Evolutionary conservation across 2,797 vertebrate genomes (phyloP), one percentile per base, ranked within the genome.

Genomic region (Peromyscus attwateri): DNA sequence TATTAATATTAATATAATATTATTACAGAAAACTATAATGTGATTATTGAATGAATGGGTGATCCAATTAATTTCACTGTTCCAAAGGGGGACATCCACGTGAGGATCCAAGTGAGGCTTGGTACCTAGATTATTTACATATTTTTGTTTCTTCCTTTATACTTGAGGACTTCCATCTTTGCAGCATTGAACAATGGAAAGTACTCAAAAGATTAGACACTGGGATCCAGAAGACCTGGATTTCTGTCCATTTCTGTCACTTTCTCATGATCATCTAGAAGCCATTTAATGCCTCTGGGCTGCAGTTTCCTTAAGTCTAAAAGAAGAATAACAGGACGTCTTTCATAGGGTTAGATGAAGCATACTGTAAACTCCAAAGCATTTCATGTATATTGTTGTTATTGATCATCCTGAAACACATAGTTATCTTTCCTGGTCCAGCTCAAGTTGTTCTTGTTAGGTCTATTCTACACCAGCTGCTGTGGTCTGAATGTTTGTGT

Each of bases 31-130:
- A 55, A 75, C 49, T 55, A 4, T 68, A 43, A 29, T 71, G 64
- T 95, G 29, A 83, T 84, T 87, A 34, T 49, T 31, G 29, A 85
- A 62, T 84, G 52, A 94, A 46, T 62, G 25, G 77, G 81, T 73
- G 55, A 14, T 34, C 7, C 25, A 55, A 23, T 80, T 57, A 43
- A 91, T 87, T 87, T 75, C 57, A 64, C 23, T 66, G 31, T 75
- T 91, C n/a, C 12, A 29, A 52, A 81, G 83, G 27, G n/a, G 77
- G 40, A 52, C 3, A 71, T 60, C 7, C 29, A 34, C 7, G 57
- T 14, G 34, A 73, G 83, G 57, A 19, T 87, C 37, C 29, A 70
- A n/a, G 10, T 25, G 25, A 68, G 13, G 1, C 55, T 43, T 75
- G 84, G 25, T 23, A 23, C 10, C 55, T 64, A 40, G 23, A 57